Percentiles rank a stretch among this genome's conserved stretches.
These are phyloP conservation scores for Scolopax bukidnonensis DNA, from an alignment of 2,797 vertebrate species.

Conservation along the genomic window DNA sequence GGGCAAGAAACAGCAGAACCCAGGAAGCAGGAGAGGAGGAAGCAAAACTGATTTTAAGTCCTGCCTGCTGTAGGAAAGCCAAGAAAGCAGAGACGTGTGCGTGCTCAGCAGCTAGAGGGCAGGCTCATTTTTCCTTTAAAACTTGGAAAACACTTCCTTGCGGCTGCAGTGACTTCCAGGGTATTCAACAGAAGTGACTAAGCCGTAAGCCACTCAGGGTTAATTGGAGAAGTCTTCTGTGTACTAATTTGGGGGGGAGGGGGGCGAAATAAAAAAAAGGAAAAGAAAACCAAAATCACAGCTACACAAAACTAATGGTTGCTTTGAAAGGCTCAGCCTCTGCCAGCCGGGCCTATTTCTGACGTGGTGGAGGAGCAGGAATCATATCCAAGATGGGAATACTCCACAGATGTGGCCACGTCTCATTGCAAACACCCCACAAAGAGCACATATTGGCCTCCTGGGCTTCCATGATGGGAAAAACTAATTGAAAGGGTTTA, in stretches of 20 bases:
- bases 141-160: not conserved
- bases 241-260: not conserved
- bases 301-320: not conserved
- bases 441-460: not conserved
- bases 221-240: not conserved
- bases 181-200: not conserved
- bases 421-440: not conserved
- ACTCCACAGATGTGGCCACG: not conserved
- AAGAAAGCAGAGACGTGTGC: accelerated
- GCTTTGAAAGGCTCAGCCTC: not conserved
- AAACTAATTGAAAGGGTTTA: not conserved
- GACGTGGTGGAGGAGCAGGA: not conserved
- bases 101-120: constrained; percentile 49
- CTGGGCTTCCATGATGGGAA: not conserved
- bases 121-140: constrained; percentile 43
- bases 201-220: not conserved
- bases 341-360: not conserved
- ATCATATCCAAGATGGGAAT: not conserved
- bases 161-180: not conserved
- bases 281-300: not conserved
- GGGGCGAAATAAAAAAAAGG: too few species aligned
- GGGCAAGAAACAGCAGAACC: not conserved
- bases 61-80: not conserved
- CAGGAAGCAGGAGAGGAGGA: accelerated
- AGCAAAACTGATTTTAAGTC: not conserved